Percentiles rank a stretch among this genome's conserved stretches.
phyloP scores from a whole-genome alignment of 2,113 vertebrate genomes.

The Desmodus rotundus region DNA sequence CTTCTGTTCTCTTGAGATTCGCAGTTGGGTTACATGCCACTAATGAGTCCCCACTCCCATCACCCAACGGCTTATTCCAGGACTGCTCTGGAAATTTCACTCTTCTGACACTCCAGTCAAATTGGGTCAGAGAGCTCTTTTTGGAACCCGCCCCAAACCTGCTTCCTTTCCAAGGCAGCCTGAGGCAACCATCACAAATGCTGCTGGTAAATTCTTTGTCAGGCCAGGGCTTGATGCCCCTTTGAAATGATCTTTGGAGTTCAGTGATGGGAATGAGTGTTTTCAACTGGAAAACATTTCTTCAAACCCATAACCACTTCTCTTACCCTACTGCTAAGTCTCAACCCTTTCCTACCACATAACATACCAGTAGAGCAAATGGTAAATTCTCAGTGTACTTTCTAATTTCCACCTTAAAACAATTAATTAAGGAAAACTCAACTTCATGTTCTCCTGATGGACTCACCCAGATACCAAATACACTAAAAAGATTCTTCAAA shows the following conservation, averaged over 20 bases:
- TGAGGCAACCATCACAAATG: background rate
- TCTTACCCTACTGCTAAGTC: background rate
- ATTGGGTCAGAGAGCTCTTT: background rate
- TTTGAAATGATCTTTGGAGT: background rate
- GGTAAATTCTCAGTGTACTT: background rate
- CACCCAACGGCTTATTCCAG: background rate
- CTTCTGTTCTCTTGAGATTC: background rate
- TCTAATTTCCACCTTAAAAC: conserved; percentile 10
- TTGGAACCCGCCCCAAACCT: background rate
- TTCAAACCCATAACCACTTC: background rate
- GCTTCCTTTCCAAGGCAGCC: background rate
- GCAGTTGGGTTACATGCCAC: background rate
- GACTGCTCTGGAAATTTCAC: background rate
- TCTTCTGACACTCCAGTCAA: background rate
- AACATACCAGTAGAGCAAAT: background rate
- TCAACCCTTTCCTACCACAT: background rate
- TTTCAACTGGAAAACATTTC: background rate
- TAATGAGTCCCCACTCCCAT: background rate
- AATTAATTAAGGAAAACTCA: background rate
- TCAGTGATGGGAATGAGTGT: background rate
- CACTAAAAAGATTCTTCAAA: background rate
- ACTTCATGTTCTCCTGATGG: background rate
- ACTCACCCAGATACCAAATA: background rate
- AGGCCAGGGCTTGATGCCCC: background rate
- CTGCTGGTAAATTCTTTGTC: background rate